Conservation (phyloP, 2,797 vertebrate genomes). For the Podargus strigoides region DNA sequence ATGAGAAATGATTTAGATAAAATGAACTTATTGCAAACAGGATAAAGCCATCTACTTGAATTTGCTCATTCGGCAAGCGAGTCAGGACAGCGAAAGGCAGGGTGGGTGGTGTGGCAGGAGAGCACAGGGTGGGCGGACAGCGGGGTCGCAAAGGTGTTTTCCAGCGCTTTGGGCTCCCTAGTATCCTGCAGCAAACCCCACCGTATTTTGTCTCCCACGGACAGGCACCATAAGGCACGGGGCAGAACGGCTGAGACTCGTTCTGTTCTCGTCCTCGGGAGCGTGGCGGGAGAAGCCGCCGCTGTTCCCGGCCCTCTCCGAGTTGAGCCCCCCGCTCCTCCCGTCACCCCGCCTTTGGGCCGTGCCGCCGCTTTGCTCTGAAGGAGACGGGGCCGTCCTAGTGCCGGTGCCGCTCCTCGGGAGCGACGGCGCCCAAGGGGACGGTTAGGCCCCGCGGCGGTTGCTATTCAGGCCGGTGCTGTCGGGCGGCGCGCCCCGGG, state of each 20-base stretch:
- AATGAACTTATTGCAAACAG: accelerated
- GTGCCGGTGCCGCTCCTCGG: background rate
- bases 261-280: accelerated
- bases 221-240: accelerated
- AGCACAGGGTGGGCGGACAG: accelerated
- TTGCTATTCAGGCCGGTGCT: too few species aligned
- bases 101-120: accelerated
- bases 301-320: too few species aligned
- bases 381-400: background rate
- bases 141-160: accelerated
- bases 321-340: too few species aligned
- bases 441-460: too few species aligned
- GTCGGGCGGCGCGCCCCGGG: accelerated
- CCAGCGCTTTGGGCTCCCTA: accelerated
- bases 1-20: too few species aligned
- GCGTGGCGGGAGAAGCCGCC: too few species aligned
- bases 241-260: accelerated
- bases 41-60: too few species aligned
- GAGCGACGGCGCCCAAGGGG: background rate
- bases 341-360: background rate
- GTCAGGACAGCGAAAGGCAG: background rate
- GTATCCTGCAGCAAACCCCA: accelerated
- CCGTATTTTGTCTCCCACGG: accelerated
- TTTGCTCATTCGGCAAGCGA: accelerated
- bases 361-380: background rate